phyloP scores from a whole-genome alignment of 2,888 invertebrate species.

The Pristionchus japonicus region DNA sequence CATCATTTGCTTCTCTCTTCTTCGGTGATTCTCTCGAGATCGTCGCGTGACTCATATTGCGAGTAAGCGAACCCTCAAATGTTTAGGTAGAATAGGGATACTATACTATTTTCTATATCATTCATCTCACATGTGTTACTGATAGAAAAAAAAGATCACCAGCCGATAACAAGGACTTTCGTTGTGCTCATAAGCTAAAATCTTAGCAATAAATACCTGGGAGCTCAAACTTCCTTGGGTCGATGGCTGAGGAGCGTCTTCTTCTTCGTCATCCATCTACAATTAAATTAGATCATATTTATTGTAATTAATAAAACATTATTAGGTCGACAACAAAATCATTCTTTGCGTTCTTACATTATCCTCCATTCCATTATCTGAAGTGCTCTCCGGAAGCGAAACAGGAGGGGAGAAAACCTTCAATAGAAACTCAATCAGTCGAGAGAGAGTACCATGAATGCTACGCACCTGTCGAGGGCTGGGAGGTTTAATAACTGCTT shows the following conservation, averaged over 20 bases:
- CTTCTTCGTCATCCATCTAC: conserved; percentile 26
- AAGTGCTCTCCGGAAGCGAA: conserved; percentile 61
- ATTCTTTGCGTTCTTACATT: not conserved
- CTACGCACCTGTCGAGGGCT: conserved; percentile 49
- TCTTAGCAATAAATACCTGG: no score
- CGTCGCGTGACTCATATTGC: conserved; percentile 26
- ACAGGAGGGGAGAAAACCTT: conserved; percentile 61
- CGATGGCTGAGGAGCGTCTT: conserved; percentile 9
- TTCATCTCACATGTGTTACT: no score
- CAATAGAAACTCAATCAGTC: not conserved
- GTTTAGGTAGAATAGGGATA: no score
- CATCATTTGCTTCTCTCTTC: conserved; percentile 44
- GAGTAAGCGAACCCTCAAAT: conserved; percentile 10
- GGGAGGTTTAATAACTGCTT: not conserved
- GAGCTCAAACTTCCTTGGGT: conserved; percentile 35
- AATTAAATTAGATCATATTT: not conserved
- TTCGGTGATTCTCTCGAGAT: not conserved
- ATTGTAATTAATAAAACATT: not conserved
- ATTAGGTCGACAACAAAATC: not conserved
- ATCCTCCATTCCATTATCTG: conserved; percentile 42
- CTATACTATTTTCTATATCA: no score
- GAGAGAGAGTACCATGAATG: not conserved
- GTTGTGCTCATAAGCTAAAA: no score
- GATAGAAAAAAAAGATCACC: no score
- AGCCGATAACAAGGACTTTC: no score